Evolutionary conservation across 1,140 invertebrate genomes (phyloP).

Genomic region (Acromyrmex charruanus): DNA sequence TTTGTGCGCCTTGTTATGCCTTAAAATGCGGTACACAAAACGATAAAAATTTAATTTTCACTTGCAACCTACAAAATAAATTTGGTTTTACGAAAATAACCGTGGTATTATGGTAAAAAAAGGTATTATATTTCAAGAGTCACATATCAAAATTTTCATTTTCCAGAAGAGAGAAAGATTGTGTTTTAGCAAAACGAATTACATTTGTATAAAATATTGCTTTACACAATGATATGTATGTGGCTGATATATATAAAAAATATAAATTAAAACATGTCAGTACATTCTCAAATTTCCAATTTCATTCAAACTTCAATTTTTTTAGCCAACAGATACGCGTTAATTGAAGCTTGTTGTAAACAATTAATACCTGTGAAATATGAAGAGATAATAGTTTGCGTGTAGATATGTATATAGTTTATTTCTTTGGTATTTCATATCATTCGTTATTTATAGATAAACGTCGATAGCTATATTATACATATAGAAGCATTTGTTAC

Average conservation of each 20-base stretch:
- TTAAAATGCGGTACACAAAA: slow-evolving; percentile 20
- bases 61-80: slow-evolving; percentile 23
- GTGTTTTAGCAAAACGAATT: slow-evolving; percentile 42
- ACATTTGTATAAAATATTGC: slow-evolving; percentile 45
- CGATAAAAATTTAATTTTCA: slow-evolving; percentile 53
- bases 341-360: slow-evolving; percentile 11
- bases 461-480: no score
- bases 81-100: slow-evolving; percentile 53
- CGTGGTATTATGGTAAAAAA: slow-evolving; percentile 32
- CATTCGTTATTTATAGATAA: neutral
- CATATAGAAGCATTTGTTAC: neutral
- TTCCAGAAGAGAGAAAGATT: slow-evolving; percentile 6
- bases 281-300: slow-evolving; percentile 53
- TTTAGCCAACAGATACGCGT: neutral
- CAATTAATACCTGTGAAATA: neutral
- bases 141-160: slow-evolving; percentile 36
- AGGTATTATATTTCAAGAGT: slow-evolving; percentile 51
- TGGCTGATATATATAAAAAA: neutral
- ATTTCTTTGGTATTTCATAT: neutral
- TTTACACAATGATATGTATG: neutral
- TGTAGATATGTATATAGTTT: neutral
- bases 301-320: slow-evolving; percentile 39
- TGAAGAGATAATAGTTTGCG: neutral
- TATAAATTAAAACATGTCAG: slow-evolving; percentile 17
- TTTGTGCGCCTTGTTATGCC: neutral